Base-by-base conservation (phyloP, 2,113 vertebrate genomes). In the Trogon surrucura region DNA sequence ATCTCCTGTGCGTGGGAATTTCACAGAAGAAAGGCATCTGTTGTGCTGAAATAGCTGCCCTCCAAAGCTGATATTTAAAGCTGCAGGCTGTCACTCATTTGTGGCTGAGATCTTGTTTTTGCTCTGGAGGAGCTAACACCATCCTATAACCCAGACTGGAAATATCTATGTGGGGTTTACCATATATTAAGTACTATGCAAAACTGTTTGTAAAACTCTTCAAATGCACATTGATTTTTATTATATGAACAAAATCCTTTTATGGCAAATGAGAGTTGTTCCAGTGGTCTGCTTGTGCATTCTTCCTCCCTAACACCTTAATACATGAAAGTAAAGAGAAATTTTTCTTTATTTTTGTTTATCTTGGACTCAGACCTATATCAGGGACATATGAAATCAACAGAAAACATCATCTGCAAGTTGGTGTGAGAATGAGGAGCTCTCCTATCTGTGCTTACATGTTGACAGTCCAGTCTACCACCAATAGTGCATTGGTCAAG, bases 1-100 rank as follows among this genome's bases (percentile, higher is more conserved):
- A 92, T 95, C 92, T 94, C 72, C 61, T 80, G 34, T 47, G 73
- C 18, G 26, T 58, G 79, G 78, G 75, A 92, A 95, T 93, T 96
- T 94, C 93, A 92, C 82, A 93, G 93, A 83, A 88, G 80, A 97
- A 97, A 97, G 94, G 89, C 93, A 97, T 96, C 94, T 95, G 90
- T 54, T 91, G 67, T 89, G 95, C 93, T 93, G 94, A 95, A 97
- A 93, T 71, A 95, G 54, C 48, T 89, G 81, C 81, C 82, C 87
- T 51, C 34, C 38, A 87, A 86, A 93, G 50, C 45, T 48, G 80
- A 72, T 89, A 94, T 96, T 97, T 93, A 96, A 92, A 97, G 91
- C 85, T 88, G 50, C 89, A 92, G 78, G 57, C 53, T 81, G 80
- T 87, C 91, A 89, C 73, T 91, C 1, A 2, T 80, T 93, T 92